Evolutionary conservation across 2,113 vertebrate species (phyloP).

Genomic region (Rattus rattus): DNA sequence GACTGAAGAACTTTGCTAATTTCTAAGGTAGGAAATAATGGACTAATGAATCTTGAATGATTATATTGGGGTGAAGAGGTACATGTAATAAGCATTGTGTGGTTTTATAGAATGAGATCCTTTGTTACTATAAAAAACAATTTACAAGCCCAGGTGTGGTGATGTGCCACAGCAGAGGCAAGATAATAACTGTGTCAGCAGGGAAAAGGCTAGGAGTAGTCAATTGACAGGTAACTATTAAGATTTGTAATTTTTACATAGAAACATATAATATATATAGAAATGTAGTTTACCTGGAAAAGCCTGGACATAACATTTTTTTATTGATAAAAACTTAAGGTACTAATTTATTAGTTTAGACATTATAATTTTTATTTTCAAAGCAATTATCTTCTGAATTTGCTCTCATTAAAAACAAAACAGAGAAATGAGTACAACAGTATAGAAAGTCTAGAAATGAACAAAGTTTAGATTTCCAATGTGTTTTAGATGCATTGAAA

Average conservation of each 20-base stretch:
- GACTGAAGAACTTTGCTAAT: neutral
- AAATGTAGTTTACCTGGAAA: neutral
- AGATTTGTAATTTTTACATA: neutral
- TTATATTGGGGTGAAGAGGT: neutral
- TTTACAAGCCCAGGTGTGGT: neutral
- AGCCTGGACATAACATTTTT: neutral
- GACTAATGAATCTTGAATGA: neutral
- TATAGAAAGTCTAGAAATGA: conserved; percentile 45
- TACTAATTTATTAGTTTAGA: conserved; percentile 14
- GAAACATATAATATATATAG: neutral
- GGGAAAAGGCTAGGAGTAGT: neutral
- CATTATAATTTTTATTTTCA: conserved; percentile 60
- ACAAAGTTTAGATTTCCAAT: neutral
- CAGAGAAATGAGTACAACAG: conserved; percentile 16
- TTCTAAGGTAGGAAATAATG: neutral
- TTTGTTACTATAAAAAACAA: conserved; percentile 33
- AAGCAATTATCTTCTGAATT: conserved; percentile 44
- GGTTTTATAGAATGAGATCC: conserved; percentile 5
- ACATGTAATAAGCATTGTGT: neutral
- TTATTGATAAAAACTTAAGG: conserved; percentile 47
- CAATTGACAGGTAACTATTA: conserved; percentile 3
- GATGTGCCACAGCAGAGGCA: neutral
- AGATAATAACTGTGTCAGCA: neutral
- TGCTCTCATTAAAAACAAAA: neutral
- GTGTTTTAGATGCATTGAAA: neutral